Evolutionary conservation across 2,797 vertebrate species (phyloP), one percentile per base, ranked within the genome.

Genomic region (Eremophila alpestris): DNA sequence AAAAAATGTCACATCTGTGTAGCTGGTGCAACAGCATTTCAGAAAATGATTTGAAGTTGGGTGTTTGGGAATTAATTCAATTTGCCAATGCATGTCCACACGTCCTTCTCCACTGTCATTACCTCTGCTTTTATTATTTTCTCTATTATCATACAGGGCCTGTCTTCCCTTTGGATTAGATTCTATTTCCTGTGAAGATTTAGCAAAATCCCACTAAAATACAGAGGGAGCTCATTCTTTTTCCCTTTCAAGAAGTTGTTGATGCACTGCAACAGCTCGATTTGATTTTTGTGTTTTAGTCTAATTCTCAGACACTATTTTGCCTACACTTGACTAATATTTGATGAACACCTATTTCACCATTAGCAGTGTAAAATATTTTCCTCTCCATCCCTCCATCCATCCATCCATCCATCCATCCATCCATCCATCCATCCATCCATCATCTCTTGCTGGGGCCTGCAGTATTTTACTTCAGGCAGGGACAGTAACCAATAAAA

Each of bases 1-100:
- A 60, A 88, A 90, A 93, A 93, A 89, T 91, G 93, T 95, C 94
- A 96, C 55, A 82, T 93, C 70, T 70, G 32, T 69, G 62, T 89
- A 84, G 74, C 63, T 90, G 78, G 74, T 94, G 45, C 55, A 94
- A 16, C 55, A 75, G 48, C 51, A 63, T 90, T 88, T 89, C 59
- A 52, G 86, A 94, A 87, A 90, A 93, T 27, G 22, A 88, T 95
- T 81, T 92, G 85, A 91, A 93, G 83, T 82, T 87, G 68, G 14
- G 10, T 93, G 74, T 93, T 94, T 69, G 74, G 60, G 80, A 94
- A 94, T 96, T 95, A 94, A 91, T 93, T 94, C 73, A 81, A 91
- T 95, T 93, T 95, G 70, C 77, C 59, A 48, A 38, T 88, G 73
- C 85, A 73, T 88, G 46, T 95, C 91, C 74, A 82, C 91, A 93